Evolutionary conservation across 2,888 invertebrate genomes (phyloP), one percentile per base, ranked within the genome.

Genomic region (Lamellibrachia columna): DNA sequence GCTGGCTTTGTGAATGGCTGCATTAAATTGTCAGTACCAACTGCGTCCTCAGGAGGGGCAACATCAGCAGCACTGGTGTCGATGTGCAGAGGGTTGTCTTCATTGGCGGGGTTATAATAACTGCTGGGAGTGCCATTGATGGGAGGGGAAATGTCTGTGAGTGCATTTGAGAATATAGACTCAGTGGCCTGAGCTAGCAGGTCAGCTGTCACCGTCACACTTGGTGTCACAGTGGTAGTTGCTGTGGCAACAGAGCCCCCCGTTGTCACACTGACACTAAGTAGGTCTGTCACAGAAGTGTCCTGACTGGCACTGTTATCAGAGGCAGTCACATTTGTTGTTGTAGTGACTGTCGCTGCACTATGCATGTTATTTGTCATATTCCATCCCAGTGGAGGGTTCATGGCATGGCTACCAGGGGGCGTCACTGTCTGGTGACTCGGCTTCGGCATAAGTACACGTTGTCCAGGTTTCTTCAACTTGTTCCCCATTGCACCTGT

Each of bases 121-220:
- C 95, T 95, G 40, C 52, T 53, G 91, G 91, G 91, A 15, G 91
- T 91, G 22, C 53, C 52, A 52, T 94, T 94, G 28, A 95, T 94
- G 28, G 92, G 75, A 3, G 93, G 93, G 2, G 94, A 93, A 11
- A 93, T 93, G 52, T 92, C 93, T 1, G 40, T 52, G 4, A 75
- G 91, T 1, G 53, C 40, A 4, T 40, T 91, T 0, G 93, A 93
- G 92, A 96, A 97, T 90, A 97, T 96, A 0, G 96, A 96, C 93
- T 96, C 96, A 15, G 96, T 96, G 40, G 96, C 97, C 94, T 96
- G 96, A 7, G 97, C 96, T 92, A 96, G 95, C 93, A 96, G 97
- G 94, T 96, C 96, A 8, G 93, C 94, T 52, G 92, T 92, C 8
- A 93, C 53, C 9, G 92, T 55, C 15, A 92, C 92, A 11, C 93